Conservation (phyloP, 2,113 vertebrate species). For the Paracanthobrama guichenoti region DNA sequence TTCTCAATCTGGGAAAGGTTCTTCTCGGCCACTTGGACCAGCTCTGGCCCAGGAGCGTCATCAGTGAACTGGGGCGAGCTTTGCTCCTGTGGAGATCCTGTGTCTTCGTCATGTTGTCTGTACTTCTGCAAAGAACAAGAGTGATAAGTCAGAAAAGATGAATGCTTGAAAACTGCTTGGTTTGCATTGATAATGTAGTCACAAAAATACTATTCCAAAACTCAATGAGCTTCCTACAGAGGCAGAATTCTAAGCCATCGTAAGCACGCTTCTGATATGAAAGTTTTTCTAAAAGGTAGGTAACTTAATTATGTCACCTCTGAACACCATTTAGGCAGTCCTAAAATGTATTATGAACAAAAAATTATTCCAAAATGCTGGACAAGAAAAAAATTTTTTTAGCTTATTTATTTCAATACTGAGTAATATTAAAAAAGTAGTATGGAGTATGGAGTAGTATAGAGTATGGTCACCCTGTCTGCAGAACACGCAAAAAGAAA, state of each 20-base stretch:
- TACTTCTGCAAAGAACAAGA: conserved; percentile 81
- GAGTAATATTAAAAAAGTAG: too few species aligned
- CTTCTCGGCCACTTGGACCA: conserved; percentile 94
- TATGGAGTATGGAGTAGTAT: too few species aligned
- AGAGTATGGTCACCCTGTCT: too few species aligned
- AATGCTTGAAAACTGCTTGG: background rate
- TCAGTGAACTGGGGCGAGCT: conserved; percentile 84
- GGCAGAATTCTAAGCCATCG: background rate
- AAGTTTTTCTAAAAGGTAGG: background rate
- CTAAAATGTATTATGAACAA: background rate
- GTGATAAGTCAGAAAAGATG: background rate
- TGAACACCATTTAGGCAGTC: background rate
- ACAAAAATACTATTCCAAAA: background rate
- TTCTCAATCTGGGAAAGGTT: conserved; percentile 94
- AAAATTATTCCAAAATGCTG: background rate
- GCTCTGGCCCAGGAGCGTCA: conserved; percentile 83
- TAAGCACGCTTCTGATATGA: background rate
- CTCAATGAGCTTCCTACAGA: background rate
- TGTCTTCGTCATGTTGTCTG: conserved; percentile 90
- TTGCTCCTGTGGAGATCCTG: conserved; percentile 82
- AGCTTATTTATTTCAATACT: background rate
- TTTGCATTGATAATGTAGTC: background rate
- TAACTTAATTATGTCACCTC: background rate
- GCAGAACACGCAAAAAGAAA: too few species aligned
- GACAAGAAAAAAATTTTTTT: background rate